Percentiles rank a stretch among this genome's conserved stretches.
Conservation (phyloP, 2,888 invertebrate species). For the Tachystola acroxantha region DNA sequence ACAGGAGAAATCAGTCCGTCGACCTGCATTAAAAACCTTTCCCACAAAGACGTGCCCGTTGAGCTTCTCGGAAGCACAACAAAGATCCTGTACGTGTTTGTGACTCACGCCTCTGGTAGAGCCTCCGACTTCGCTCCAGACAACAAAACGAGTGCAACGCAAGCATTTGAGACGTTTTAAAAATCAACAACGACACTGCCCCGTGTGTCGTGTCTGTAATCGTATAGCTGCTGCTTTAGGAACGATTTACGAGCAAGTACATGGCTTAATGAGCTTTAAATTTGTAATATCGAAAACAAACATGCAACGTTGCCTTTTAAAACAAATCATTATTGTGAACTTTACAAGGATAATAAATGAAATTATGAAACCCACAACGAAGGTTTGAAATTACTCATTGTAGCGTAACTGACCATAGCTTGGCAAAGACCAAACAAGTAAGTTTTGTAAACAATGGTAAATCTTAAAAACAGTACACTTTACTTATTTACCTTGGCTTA, state of each 20-base stretch:
- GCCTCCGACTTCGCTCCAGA: constrained; percentile 45
- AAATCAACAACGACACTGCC: constrained; percentile 7
- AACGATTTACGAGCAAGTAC: neutral
- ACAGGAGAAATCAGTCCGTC: constrained; percentile 64
- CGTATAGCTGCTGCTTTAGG: constrained; percentile 1
- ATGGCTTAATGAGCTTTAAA: neutral
- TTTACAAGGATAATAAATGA: no score
- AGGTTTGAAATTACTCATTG: no score
- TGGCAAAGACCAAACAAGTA: no score
- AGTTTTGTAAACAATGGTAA: no score
- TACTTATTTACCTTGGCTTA: no score
- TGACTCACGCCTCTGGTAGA: constrained; percentile 56
- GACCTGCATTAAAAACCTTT: constrained; percentile 67
- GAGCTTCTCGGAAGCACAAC: constrained; percentile 71
- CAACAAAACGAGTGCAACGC: constrained; percentile 29
- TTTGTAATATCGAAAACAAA: neutral
- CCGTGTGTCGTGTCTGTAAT: constrained; percentile 1
- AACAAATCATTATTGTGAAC: no score
- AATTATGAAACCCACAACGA: no score
- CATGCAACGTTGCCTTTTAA: neutral
- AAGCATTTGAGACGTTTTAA: constrained; percentile 21
- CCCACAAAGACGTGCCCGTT: constrained; percentile 62
- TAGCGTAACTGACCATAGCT: no score
- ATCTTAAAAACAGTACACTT: no score
- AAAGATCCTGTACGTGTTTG: constrained; percentile 68